phyloP scores from a whole-genome alignment of 2,888 invertebrate genomes.

The Mimas tiliae region DNA sequence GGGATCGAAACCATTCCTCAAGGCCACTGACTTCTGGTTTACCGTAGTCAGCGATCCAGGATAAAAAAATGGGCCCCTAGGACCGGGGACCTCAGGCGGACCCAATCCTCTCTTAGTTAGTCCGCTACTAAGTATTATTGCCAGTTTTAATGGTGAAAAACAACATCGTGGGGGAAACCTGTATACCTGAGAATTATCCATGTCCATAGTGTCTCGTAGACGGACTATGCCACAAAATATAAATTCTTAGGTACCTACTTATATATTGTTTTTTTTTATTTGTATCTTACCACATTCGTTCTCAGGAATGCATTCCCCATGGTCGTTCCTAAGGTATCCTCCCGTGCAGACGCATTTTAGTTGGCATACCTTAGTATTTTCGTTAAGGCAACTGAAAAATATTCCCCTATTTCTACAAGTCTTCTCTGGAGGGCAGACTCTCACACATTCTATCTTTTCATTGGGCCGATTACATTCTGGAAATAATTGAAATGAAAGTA shows the following conservation, averaged over 20 bases:
- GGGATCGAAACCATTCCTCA: too few species aligned
- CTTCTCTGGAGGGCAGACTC: slow-evolving; percentile 47
- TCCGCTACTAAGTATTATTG: too few species aligned
- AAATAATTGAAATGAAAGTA: background rate
- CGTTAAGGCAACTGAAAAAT: slow-evolving; percentile 37
- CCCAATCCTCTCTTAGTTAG: too few species aligned
- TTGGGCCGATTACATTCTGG: slow-evolving; percentile 19
- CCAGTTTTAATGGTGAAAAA: too few species aligned
- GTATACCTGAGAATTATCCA: too few species aligned
- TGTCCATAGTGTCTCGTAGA: background rate
- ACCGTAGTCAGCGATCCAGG: too few species aligned
- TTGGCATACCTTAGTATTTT: slow-evolving; percentile 38
- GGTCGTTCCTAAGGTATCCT: slow-evolving; percentile 47
- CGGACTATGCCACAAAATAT: too few species aligned
- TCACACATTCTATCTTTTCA: slow-evolving; percentile 36
- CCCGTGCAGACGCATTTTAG: slow-evolving; percentile 50
- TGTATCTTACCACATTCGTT: slow-evolving; percentile 51
- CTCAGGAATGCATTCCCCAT: slow-evolving; percentile 46
- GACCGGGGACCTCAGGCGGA: too few species aligned
- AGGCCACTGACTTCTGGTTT: too few species aligned
- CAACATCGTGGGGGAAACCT: too few species aligned
- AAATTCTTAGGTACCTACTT: too few species aligned
- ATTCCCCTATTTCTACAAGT: slow-evolving; percentile 49
- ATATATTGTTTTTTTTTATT: background rate
- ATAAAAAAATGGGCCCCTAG: too few species aligned